Evolutionary conservation across 2,113 vertebrate species (phyloP).

Genomic region (Andinoacara biseriatus): DNA sequence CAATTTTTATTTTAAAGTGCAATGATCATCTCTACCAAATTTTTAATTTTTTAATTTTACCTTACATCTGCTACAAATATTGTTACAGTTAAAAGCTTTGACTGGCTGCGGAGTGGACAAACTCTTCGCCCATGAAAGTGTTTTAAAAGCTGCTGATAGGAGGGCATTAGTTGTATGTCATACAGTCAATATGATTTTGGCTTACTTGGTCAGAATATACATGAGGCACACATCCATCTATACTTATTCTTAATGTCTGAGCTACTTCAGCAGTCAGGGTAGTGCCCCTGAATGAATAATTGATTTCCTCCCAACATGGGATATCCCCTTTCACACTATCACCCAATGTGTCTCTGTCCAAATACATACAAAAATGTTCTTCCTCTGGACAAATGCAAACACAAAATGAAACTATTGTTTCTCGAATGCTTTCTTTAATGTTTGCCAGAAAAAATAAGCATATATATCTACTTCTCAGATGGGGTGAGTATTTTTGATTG

Average conservation of each 20-base stretch:
- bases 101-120: not conserved
- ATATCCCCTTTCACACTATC: slow-evolving; percentile 42
- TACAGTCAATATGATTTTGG: slow-evolving; percentile 27
- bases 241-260: slow-evolving; percentile 63
- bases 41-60: not conserved
- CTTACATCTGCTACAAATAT: not conserved
- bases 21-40: not conserved
- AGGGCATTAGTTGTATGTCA: slow-evolving; percentile 7
- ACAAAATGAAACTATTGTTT: slow-evolving; percentile 23
- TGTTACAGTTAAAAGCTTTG: not conserved
- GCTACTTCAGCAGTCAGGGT: slow-evolving; percentile 61
- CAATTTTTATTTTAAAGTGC: not conserved
- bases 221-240: slow-evolving; percentile 58
- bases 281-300: slow-evolving; percentile 72
- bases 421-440: slow-evolving; percentile 26
- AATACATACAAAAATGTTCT: slow-evolving; percentile 36
- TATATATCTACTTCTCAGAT: slow-evolving; percentile 38
- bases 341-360: slow-evolving; percentile 28
- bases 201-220: slow-evolving; percentile 46
- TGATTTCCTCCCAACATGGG: slow-evolving; percentile 57
- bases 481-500: slow-evolving; percentile 13
- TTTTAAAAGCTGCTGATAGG: not conserved
- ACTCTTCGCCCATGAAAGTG: not conserved
- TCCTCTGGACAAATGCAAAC: slow-evolving; percentile 31
- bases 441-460: slow-evolving; percentile 32